Conservation (phyloP, 2,113 vertebrate genomes). For the Scopus umbretta region DNA sequence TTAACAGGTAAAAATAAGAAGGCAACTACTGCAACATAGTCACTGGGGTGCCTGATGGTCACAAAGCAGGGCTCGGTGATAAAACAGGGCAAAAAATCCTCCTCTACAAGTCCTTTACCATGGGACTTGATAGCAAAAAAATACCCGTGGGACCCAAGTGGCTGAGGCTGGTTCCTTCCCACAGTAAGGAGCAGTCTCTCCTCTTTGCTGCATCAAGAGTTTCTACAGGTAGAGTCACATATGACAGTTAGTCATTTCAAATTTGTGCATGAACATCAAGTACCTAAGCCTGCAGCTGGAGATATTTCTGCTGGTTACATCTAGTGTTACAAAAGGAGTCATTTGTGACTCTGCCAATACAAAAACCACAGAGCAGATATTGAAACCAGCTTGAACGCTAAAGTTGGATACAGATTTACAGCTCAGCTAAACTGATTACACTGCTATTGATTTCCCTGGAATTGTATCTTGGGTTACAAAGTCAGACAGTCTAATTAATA, state of each 20-base stretch:
- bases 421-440: conserved; percentile 6
- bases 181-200: background rate
- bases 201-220: background rate
- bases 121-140: background rate
- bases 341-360: background rate
- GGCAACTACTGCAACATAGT: background rate
- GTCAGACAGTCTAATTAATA: background rate
- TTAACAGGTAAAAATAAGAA: background rate
- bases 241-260: background rate
- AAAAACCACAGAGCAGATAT: background rate
- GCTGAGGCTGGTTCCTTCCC: background rate
- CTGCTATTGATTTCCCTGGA: background rate
- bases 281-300: background rate
- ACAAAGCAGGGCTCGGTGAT: background rate
- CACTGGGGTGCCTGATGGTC: background rate
- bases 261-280: background rate
- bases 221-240: background rate
- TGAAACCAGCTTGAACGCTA: background rate
- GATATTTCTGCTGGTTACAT: background rate
- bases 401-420: conserved; percentile 1
- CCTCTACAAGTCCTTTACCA: background rate
- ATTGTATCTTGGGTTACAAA: background rate
- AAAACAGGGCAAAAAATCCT: background rate
- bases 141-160: background rate
- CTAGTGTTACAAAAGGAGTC: background rate